Evolutionary conservation across 2,888 invertebrate species (phyloP).

Genomic region (Chamaedrilus cognettii): DNA sequence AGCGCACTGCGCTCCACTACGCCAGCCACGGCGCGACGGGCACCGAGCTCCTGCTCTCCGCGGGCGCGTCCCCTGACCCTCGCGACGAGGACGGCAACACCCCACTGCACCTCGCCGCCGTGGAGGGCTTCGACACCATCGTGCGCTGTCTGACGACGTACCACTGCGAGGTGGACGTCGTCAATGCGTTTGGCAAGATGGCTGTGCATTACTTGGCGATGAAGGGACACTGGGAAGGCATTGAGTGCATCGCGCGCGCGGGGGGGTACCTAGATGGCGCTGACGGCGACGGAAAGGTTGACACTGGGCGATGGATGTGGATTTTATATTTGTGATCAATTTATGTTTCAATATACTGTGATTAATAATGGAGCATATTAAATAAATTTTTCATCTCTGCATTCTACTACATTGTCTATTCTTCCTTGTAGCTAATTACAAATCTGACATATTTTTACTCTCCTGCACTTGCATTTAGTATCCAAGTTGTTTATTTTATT

Average conservation of each 20-base stretch:
- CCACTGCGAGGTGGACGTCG: conserved; percentile 48
- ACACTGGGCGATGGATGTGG: too few relatives aligned
- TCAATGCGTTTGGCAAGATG: conserved; percentile 42
- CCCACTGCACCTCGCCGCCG: conserved; percentile 51
- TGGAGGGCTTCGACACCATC: conserved; percentile 52
- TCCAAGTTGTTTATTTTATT: too few relatives aligned
- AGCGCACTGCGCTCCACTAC: conserved; percentile 62
- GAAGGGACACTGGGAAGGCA: conserved; percentile 51
- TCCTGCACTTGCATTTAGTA: too few relatives aligned
- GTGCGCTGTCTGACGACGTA: conserved; percentile 41
- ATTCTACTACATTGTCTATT: too few relatives aligned
- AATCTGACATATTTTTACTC: too few relatives aligned
- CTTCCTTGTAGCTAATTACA: too few relatives aligned
- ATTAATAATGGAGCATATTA: too few relatives aligned
- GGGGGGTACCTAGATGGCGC: conserved; percentile 44
- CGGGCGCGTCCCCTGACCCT: conserved; percentile 49
- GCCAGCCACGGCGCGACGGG: conserved; percentile 48
- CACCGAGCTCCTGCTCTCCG: conserved; percentile 43
- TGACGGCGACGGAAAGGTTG: conserved; percentile 42
- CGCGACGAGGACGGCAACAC: conserved; percentile 49
- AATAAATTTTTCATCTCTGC: too few relatives aligned
- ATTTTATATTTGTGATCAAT: too few relatives aligned
- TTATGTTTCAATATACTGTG: too few relatives aligned
- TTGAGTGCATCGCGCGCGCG: conserved; percentile 43
- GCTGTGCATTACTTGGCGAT: conserved; percentile 52